Conservation (phyloP, 1,140 invertebrate genomes). For the honey bee (Apis mellifera) region Amel_HAv3.1 CM009943.2:6240001-6240500, state of each 20-base stretch:
- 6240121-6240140: constrained; percentile 80
- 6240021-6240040: not conserved
- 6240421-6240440: no score
- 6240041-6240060: constrained; percentile 35
- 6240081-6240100: constrained; percentile 59
- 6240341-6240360: no score
- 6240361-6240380: no score
- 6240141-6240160: constrained; percentile 72
- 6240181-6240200: constrained; percentile 48
- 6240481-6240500: no score
- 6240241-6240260: constrained; percentile 24
- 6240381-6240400: no score
- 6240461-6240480: no score
- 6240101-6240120: constrained; percentile 71
- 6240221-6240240: constrained; percentile 31
- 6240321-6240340: not conserved
- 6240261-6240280: constrained; percentile 20
- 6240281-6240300: not conserved
- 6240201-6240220: constrained; percentile 44
- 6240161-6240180: constrained; percentile 63
- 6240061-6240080: constrained; percentile 56
- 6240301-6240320: not conserved
- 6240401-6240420: no score
- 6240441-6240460: no score
- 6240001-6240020: not conserved